Percentiles rank a stretch among this genome's conserved stretches.
Evolutionary conservation across 2,797 vertebrate genomes (phyloP).

Genomic region (Macroramphosus scolopax): DNA sequence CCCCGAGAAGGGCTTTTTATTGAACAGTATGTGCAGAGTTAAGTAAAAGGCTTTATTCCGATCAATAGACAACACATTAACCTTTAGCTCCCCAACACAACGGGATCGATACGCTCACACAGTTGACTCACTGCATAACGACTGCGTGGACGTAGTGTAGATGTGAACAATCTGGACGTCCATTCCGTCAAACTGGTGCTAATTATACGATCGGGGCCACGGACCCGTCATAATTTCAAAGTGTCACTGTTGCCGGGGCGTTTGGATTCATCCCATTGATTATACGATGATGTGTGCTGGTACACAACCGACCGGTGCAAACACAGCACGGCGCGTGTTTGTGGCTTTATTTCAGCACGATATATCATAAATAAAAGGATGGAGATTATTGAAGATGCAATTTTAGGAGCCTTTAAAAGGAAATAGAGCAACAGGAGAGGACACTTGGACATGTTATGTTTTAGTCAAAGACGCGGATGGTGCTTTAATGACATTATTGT

Average conservation of each 20-base stretch:
- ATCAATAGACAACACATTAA: slow-evolving; percentile 79
- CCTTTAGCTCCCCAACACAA: slow-evolving; percentile 74
- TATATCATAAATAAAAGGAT: too few relatives aligned
- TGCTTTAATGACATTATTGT: too few relatives aligned
- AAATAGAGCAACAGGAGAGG: too few relatives aligned
- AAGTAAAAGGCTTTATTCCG: slow-evolving; percentile 76
- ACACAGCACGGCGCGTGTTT: too few relatives aligned
- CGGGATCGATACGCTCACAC: slow-evolving; percentile 65
- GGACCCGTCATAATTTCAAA: slow-evolving; percentile 29
- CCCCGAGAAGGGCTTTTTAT: too few relatives aligned
- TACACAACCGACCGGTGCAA: slow-evolving; percentile 2
- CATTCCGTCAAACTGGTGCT: slow-evolving; percentile 36
- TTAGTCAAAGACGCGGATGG: too few relatives aligned
- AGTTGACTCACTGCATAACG: slow-evolving; percentile 57
- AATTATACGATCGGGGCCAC: slow-evolving; percentile 36
- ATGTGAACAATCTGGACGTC: slow-evolving; percentile 39
- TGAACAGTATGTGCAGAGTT: slow-evolving; percentile 55
- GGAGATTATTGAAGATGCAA: too few relatives aligned
- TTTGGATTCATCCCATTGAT: slow-evolving; percentile 42
- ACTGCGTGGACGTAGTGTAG: slow-evolving; percentile 31
- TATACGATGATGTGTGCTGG: slow-evolving; percentile 21
- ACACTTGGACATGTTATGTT: too few relatives aligned
- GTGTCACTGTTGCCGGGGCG: slow-evolving; percentile 13
- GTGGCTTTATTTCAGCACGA: too few relatives aligned
- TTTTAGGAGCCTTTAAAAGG: too few relatives aligned